Evolutionary conservation across 2,113 vertebrate genomes (phyloP).

Genomic region (Ramphastos sulfuratus): DNA sequence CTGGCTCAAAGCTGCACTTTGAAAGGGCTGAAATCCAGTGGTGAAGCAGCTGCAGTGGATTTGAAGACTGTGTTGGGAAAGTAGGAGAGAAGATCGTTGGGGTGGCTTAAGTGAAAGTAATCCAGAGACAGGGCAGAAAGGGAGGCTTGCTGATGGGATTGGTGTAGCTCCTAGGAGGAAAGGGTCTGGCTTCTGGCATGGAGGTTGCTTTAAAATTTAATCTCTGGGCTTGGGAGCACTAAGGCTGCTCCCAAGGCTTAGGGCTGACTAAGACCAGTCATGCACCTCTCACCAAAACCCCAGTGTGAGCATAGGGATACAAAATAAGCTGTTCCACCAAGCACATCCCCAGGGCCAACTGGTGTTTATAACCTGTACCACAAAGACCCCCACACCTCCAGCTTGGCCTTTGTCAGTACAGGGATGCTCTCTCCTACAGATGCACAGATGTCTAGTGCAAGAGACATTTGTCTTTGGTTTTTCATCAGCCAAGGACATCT

Average conservation of each 20-base stretch:
- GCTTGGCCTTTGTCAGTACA: rapidly evolving
- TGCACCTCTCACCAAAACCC: neutral
- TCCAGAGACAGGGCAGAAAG: neutral
- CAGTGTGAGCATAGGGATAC: neutral
- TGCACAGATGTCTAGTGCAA: neutral
- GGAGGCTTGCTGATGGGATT: neutral
- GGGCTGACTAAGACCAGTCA: neutral
- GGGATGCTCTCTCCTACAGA: neutral
- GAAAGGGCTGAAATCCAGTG: neutral
- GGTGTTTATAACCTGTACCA: neutral
- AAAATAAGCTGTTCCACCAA: neutral
- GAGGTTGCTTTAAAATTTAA: neutral
- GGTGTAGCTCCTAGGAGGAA: neutral
- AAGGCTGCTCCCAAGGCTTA: neutral
- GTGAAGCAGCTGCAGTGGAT: neutral
- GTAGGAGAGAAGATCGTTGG: neutral
- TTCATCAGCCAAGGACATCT: neutral
- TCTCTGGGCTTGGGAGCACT: neutral
- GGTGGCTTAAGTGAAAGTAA: neutral
- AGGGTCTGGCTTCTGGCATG: neutral
- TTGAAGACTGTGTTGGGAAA: neutral
- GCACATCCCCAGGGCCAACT: neutral
- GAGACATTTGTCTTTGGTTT: neutral
- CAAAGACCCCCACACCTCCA: rapidly evolving
- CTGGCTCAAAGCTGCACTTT: neutral